Percentiles rank a stretch among this genome's conserved stretches.
These are phyloP conservation scores for Adineta ricciae DNA, from an alignment of 2,888 invertebrate genomes.

Conservation along the genomic window DNA sequence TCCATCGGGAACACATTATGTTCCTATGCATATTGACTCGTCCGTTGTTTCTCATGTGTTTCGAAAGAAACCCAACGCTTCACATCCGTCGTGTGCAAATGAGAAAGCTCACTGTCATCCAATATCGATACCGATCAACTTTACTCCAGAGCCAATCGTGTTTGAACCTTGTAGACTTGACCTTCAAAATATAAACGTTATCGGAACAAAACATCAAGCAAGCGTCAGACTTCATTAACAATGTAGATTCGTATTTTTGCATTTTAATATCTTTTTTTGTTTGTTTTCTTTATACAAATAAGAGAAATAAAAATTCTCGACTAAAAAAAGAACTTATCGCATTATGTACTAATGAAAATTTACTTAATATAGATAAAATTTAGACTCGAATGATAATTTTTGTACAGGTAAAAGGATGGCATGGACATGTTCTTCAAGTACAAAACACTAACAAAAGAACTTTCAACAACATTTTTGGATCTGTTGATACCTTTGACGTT, in stretches of 20 bases:
- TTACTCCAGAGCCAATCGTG: slow-evolving; percentile 33
- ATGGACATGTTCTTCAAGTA: too few relatives aligned
- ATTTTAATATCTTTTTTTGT: not conserved
- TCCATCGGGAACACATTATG: slow-evolving; percentile 74
- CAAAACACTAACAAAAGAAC: too few relatives aligned
- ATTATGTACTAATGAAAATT: too few relatives aligned
- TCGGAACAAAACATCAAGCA: not conserved
- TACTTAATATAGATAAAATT: too few relatives aligned
- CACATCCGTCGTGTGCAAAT: not conserved
- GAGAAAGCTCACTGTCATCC: slow-evolving; percentile 40
- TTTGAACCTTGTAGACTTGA: not conserved
- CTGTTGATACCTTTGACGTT: too few relatives aligned
- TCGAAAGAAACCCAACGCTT: slow-evolving; percentile 24
- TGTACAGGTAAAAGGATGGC: too few relatives aligned
- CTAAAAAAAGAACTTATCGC: too few relatives aligned
- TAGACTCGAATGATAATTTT: too few relatives aligned
- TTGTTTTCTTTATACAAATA: not conserved
- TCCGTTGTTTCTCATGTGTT: slow-evolving; percentile 48
- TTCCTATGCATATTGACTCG: slow-evolving; percentile 58
- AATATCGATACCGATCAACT: slow-evolving; percentile 44
- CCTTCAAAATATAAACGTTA: slow-evolving; percentile 9
- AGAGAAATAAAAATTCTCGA: too few relatives aligned
- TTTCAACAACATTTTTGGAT: too few relatives aligned
- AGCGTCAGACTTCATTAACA: not conserved
- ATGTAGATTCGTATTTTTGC: not conserved